Evolutionary conservation across 2,113 vertebrate genomes (phyloP).

Genomic region (Aplodontia rufa): DNA sequence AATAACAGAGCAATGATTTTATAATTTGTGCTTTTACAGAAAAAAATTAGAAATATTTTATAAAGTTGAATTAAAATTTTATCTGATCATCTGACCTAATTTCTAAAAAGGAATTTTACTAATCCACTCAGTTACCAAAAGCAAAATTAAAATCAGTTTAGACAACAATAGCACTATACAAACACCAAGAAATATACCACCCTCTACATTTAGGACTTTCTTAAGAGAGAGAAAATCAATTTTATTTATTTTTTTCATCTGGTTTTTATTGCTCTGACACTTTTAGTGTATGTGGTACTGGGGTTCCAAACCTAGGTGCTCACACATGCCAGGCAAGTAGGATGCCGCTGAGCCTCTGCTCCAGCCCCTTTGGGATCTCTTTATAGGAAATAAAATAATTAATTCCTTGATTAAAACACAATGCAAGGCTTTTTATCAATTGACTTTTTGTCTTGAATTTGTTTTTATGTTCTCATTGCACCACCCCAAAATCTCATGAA

Average conservation of each 20-base stretch:
- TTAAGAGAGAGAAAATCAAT: too few relatives aligned
- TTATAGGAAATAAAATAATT: constrained; percentile 19
- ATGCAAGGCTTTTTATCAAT: neutral
- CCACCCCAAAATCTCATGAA: constrained; percentile 1
- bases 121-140: neutral
- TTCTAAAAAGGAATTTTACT: neutral
- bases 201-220: neutral
- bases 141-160: neutral
- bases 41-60: neutral
- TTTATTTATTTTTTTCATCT: too few relatives aligned
- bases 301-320: too few relatives aligned
- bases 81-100: neutral
- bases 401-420: constrained; percentile 54
- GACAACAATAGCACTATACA: neutral
- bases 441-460: constrained; percentile 32
- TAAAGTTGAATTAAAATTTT: neutral
- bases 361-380: too few relatives aligned
- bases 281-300: too few relatives aligned
- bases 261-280: too few relatives aligned
- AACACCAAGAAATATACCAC: neutral
- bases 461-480: constrained; percentile 22
- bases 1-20: neutral
- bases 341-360: too few relatives aligned
- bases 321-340: too few relatives aligned
- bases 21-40: neutral